Conservation (phyloP, 2,797 vertebrate genomes). For the Crenichthys baileyi region DNA sequence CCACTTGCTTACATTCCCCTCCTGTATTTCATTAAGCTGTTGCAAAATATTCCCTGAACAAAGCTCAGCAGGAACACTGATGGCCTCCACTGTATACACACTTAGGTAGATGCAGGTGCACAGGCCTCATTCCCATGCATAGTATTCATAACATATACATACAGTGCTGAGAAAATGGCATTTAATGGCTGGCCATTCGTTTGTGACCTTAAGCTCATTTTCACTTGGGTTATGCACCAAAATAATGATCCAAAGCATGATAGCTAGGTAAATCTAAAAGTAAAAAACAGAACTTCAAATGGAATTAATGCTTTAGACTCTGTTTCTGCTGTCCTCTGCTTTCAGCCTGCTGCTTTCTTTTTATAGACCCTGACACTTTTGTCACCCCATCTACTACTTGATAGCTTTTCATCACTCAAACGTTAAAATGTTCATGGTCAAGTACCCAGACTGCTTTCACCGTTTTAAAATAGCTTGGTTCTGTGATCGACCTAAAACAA, state of each 20-base stretch:
- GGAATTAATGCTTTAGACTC: neutral
- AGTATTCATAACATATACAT: neutral
- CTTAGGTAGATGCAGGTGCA: neutral
- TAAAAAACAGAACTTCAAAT: neutral
- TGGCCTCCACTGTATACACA: slow-evolving; percentile 5
- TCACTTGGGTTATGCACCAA: neutral
- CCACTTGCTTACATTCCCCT: slow-evolving; percentile 46
- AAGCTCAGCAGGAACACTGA: neutral
- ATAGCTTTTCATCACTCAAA: neutral
- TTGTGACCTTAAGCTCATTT: neutral
- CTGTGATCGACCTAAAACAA: neutral
- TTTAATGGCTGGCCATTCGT: neutral
- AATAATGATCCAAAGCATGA: neutral
- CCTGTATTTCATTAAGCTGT: slow-evolving; percentile 13
- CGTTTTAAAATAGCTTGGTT: neutral
- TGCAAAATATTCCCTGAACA: slow-evolving; percentile 37
- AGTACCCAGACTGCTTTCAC: neutral
- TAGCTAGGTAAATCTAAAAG: neutral
- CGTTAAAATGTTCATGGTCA: neutral
- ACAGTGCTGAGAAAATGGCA: neutral
- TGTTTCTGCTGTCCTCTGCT: neutral
- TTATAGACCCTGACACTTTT: neutral
- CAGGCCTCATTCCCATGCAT: neutral
- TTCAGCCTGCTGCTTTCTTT: slow-evolving; percentile 2
- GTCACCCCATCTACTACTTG: neutral